phyloP scores from a whole-genome alignment of 2,113 vertebrate species.

The Cololabis saira region DNA sequence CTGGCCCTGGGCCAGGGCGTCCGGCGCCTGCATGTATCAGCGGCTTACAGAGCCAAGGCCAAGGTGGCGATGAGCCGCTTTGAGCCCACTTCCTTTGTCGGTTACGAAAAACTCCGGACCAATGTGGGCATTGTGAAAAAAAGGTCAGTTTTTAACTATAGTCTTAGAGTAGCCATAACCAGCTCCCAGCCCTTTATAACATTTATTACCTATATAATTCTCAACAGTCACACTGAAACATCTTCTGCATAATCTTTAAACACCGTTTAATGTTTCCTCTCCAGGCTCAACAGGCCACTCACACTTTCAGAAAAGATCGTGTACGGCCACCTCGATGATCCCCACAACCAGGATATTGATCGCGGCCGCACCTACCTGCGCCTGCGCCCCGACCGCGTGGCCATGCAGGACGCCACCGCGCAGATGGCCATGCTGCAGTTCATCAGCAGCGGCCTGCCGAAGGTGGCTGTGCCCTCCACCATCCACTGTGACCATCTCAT shows the following conservation, averaged over 20 bases:
- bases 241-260: too few species aligned
- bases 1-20: conserved; percentile 87
- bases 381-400: conserved; percentile 92
- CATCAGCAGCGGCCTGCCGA: conserved; percentile 95
- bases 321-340: conserved; percentile 94
- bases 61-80: conserved; percentile 97
- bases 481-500: conserved; percentile 99
- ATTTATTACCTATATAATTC: neutral
- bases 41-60: conserved; percentile 88
- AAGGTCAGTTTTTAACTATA: conserved; percentile 82
- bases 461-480: conserved; percentile 94
- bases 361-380: conserved; percentile 95
- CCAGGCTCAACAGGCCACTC: conserved; percentile 91
- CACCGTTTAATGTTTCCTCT: neutral
- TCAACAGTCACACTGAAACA: too few species aligned
- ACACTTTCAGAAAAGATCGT: conserved; percentile 98
- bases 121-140: conserved; percentile 90
- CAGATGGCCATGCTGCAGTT: conserved; percentile 99
- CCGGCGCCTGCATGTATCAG: conserved; percentile 89
- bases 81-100: conserved; percentile 87
- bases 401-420: conserved; percentile 97
- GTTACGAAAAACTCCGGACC: conserved; percentile 88
- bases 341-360: conserved; percentile 89
- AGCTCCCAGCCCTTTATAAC: too few species aligned
- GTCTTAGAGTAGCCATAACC: neutral